Base-by-base conservation (phyloP, 92 coral and sea anemone species). In the Phenganax stokvisi region DNA sequence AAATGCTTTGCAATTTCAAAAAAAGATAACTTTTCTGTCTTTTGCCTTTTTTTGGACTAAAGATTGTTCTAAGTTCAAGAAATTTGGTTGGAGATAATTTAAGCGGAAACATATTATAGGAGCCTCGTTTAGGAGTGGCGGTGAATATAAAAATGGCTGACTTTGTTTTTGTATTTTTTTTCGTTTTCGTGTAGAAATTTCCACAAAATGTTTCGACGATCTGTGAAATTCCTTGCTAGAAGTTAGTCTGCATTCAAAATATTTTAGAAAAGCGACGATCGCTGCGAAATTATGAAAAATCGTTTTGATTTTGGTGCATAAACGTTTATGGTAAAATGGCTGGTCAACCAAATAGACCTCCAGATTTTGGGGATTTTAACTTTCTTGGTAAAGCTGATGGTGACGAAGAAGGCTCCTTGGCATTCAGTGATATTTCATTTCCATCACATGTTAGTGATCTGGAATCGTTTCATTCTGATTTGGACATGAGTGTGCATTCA, bases 391-490 rank as follows among this genome's bases (percentile, higher is more conserved):
- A 20, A 3, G 70, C 55, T 56, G 70, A 76, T 57, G 56, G 81
- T 6, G 69, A 76, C 31, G 70, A 64, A 11, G 81, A 91, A 57
- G 96, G 89, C 55, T 93, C 98, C 7, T 79, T 93, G 71, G 97
- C 98, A 25, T 91, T 88, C 84, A 93, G 98, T 79, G 98, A 93
- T 82, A 87, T 91, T 51, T 90, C 85, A 54, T 89, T 91, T 6
- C 98, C 98, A 1, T 93, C 98, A 44, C 98, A 93, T 80, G 97
- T 93, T 27, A 93, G 98, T 74, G 97, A 91, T 8, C 85, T 93
- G 52, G 97, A 91, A 62, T 93, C 98, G 52, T 93, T 93, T 75
- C 81, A 76, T 11, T 93, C 98, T n/a, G 98, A 93, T 79, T 88
- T 93, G 72, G 98, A 93, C 66, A 82, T 87, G 54, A 91, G 98